Conservation (phyloP, 2,113 vertebrate species). For the Puntigrus tetrazona region DNA sequence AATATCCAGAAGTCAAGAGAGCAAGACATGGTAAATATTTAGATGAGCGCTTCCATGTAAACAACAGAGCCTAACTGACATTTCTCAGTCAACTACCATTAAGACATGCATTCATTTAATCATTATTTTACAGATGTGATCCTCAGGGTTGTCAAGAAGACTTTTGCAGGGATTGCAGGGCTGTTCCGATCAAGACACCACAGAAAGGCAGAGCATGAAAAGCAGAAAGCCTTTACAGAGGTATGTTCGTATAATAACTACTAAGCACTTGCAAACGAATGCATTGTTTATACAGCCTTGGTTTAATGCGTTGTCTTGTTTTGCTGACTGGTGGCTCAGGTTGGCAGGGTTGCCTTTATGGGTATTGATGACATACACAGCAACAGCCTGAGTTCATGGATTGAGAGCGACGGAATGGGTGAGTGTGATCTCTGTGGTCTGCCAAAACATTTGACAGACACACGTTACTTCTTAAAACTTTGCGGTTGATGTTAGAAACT, state of each 20-base stretch:
- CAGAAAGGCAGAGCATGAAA: slow-evolving; percentile 50
- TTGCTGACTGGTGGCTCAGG: slow-evolving; percentile 38
- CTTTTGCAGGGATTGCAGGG: slow-evolving; percentile 69
- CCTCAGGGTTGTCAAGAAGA: slow-evolving; percentile 75
- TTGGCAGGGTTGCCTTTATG: slow-evolving; percentile 66
- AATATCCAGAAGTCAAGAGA: slow-evolving; percentile 70
- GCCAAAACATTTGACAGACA: not conserved
- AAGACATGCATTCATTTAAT: not conserved
- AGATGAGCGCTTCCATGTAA: not conserved
- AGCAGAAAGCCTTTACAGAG: slow-evolving; percentile 60
- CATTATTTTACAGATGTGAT: slow-evolving; percentile 71
- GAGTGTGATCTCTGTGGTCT: slow-evolving; percentile 43
- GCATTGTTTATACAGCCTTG: not conserved
- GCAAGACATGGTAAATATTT: slow-evolving; percentile 67
- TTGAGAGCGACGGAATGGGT: slow-evolving; percentile 72
- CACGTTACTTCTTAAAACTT: not conserved
- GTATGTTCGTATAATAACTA: slow-evolving; percentile 49
- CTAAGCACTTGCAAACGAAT: not conserved
- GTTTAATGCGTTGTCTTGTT: not conserved
- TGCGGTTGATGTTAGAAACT: not conserved
- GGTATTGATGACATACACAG: slow-evolving; percentile 78
- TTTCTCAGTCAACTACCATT: not conserved
- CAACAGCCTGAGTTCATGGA: slow-evolving; percentile 62
- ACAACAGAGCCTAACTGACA: not conserved
- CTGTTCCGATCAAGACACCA: slow-evolving; percentile 66